Evolutionary conservation across 2,113 vertebrate genomes (phyloP).

Genomic region (Nycticorax nycticorax): DNA sequence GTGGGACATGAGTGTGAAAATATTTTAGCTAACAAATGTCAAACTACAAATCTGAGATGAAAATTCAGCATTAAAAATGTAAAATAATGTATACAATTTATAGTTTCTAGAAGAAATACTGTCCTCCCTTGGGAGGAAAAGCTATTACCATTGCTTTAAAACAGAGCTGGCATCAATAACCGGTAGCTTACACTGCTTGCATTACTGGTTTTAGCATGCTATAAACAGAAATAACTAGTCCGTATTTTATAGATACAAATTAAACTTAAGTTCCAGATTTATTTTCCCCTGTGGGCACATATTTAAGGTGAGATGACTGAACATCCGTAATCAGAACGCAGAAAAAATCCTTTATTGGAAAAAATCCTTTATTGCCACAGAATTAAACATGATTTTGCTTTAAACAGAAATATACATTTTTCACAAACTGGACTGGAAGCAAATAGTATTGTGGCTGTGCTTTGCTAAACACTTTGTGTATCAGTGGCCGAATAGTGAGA

Average conservation of each 20-base stretch:
- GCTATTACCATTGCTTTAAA: neutral
- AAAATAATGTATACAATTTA: neutral
- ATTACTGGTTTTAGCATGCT: neutral
- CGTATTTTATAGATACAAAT: slow-evolving; percentile 19
- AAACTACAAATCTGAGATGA: neutral
- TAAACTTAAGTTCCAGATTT: slow-evolving; percentile 39
- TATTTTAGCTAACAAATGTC: neutral
- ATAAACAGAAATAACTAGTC: slow-evolving; percentile 45
- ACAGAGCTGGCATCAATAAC: neutral
- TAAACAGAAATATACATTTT: slow-evolving; percentile 21
- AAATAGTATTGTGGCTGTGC: neutral
- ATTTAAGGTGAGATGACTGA: slow-evolving; percentile 4
- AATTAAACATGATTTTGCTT: slow-evolving; percentile 32
- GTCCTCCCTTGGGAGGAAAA: neutral
- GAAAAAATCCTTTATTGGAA: neutral
- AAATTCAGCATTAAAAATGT: neutral
- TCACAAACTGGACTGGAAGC: neutral
- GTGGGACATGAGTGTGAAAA: neutral
- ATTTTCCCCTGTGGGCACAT: slow-evolving; percentile 1
- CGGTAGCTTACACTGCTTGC: neutral
- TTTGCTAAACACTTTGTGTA: neutral
- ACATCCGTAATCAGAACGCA: neutral
- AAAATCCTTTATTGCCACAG: neutral
- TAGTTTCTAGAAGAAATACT: neutral
- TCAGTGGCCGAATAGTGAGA: neutral